Percentiles rank a stretch among this genome's conserved stretches.
These are phyloP conservation scores for Notodonta dromedarius DNA, from an alignment of 2,888 invertebrate species.

Conservation along the genomic window DNA sequence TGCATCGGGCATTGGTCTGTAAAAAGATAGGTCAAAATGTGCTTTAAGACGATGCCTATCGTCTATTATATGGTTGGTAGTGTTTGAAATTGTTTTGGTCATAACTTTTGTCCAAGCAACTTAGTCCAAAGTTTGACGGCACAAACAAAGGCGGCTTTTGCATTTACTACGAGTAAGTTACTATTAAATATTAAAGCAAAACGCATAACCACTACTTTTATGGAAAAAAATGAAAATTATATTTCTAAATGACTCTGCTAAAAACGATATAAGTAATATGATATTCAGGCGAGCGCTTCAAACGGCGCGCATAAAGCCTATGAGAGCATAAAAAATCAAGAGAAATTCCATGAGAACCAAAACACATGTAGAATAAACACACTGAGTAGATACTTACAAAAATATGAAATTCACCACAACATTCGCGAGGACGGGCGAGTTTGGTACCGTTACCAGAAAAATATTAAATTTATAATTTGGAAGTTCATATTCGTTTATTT, in stretches of 20 bases:
- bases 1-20: too few relatives aligned
- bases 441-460: constrained; percentile 56
- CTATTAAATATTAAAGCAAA: constrained; percentile 7
- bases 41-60: too few relatives aligned
- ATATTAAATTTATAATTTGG: constrained; percentile 12
- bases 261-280: constrained; percentile 64
- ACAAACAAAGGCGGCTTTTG: too few relatives aligned
- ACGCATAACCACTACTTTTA: constrained; percentile 12
- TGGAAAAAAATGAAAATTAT: constrained; percentile 36
- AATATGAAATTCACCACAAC: constrained; percentile 85
- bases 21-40: too few relatives aligned
- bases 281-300: constrained; percentile 76
- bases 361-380: constrained; percentile 84
- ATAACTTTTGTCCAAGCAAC: too few relatives aligned
- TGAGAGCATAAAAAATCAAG: constrained; percentile 83
- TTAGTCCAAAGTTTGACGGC: too few relatives aligned
- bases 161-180: background rate
- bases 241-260: constrained; percentile 66
- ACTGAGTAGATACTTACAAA: constrained; percentile 83
- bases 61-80: too few relatives aligned
- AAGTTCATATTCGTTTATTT: too few relatives aligned
- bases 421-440: constrained; percentile 77
- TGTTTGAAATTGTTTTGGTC: too few relatives aligned
- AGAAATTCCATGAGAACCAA: constrained; percentile 82
- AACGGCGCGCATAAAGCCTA: constrained; percentile 74